Evolutionary conservation across 1,140 invertebrate species (phyloP), one percentile per base, ranked within the genome.

Genomic region (Hycleus phaleratus): DNA sequence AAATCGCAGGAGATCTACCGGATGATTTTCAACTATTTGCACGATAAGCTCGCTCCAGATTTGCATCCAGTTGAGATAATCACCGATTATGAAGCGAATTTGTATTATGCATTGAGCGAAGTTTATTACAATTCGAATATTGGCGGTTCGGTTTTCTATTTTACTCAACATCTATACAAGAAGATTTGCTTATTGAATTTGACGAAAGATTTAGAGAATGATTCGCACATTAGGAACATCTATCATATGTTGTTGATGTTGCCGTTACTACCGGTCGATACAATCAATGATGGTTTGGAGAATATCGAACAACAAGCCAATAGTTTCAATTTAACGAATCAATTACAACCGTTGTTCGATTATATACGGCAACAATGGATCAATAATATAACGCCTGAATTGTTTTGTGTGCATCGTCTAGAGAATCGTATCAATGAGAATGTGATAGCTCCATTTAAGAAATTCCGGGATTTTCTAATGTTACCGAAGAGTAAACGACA

Each of bases 371-470:
- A 54, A 3, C 63, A 70, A 51, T 72, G 70, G 70, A 69, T 70
- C 7, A 24, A 51, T 1, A 67, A 65, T 47, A 68, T 72, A 1
- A 72, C 68, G 2, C 64, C 68, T 0, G 66, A 70, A 43, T 52
- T 70, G 12, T 70, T 72, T 54, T 68, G 68, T 46, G 65, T 70
- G 2, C 67, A 72, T 42, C 52, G 64, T 24, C 42, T 69, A 4
- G 68, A 70, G 52, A 68, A 70, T 55, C 51, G 68, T 2, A 72
- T 70, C 25, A 72, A 68, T 46, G 68, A 72, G 58, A 69, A 70
- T 48, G 65, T 72, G 10, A 65, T 69, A 2, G 64, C 64, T 1
- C 67, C 68, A 0, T 70, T 70, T 44, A 70, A 70, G 47, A 72
- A 70, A 56, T 52, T 70, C 11, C 38, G 66, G 6, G 70, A 69